phyloP scores from a whole-genome alignment of 2,113 vertebrate genomes.

The mouse (Mus musculus) region DNA sequence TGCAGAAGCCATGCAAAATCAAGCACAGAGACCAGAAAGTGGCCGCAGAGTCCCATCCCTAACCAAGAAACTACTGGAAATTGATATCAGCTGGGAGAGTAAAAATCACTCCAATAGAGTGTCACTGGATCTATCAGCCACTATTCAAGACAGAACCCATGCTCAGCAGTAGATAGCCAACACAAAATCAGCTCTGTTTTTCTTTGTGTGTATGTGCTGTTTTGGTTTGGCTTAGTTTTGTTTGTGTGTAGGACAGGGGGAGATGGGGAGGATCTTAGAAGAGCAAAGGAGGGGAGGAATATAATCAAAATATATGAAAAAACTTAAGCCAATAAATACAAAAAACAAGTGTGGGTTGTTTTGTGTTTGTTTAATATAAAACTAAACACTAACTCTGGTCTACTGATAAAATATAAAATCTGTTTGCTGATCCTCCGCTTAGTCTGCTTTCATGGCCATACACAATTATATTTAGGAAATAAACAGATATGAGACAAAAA shows the following conservation, averaged over 20 bases:
- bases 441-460: conserved; percentile 36
- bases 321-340: not conserved
- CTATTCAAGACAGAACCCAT: not conserved
- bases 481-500: conserved; percentile 45
- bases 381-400: conserved; percentile 17
- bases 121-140: not conserved
- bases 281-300: not conserved
- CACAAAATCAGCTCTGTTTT: not conserved
- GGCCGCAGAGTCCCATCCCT: not conserved
- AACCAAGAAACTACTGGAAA: not conserved
- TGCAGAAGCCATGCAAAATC: not conserved
- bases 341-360: not conserved
- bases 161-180: too few species aligned
- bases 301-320: not conserved
- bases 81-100: not conserved
- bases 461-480: conserved; percentile 46
- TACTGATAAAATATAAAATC: conserved; percentile 54
- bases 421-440: conserved; percentile 13
- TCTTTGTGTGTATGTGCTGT: not conserved
- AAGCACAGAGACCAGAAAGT: not conserved
- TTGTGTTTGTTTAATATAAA: conserved; percentile 49
- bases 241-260: not conserved
- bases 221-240: not conserved
- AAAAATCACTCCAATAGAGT: not conserved
- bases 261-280: not conserved